Evolutionary conservation across 1,140 invertebrate genomes (phyloP).

Genomic region (Rhyzopertha dominica): DNA sequence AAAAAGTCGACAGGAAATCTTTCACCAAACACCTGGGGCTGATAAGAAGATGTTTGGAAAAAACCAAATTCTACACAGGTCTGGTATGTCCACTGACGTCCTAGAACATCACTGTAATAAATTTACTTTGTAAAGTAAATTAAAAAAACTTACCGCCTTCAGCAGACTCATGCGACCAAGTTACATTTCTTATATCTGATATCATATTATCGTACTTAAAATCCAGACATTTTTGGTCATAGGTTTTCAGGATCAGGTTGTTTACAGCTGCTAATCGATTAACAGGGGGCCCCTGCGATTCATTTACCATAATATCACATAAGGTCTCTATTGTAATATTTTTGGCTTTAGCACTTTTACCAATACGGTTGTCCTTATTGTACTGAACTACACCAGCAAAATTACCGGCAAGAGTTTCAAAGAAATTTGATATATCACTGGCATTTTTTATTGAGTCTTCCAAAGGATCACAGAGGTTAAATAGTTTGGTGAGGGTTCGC

Average conservation of each 20-base stretch:
- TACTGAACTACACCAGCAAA: slow-evolving; percentile 88
- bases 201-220: slow-evolving; percentile 79
- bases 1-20: slow-evolving; percentile 76
- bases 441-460: slow-evolving; percentile 55
- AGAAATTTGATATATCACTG: slow-evolving; percentile 78
- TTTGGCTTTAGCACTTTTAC: slow-evolving; percentile 54
- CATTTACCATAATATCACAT: slow-evolving; percentile 70
- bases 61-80: slow-evolving; percentile 95
- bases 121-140: background rate
- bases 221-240: slow-evolving; percentile 75
- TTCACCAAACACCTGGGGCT: slow-evolving; percentile 70
- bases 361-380: slow-evolving; percentile 85
- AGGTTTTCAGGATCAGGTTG: slow-evolving; percentile 60
- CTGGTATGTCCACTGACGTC: slow-evolving; percentile 89
- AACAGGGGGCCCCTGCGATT: slow-evolving; percentile 55
- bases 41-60: slow-evolving; percentile 79
- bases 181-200: slow-evolving; percentile 60
- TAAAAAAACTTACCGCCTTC: slow-evolving; percentile 54
- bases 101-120: slow-evolving; percentile 42
- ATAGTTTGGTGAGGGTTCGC: slow-evolving; percentile 58
- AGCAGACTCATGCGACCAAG: slow-evolving; percentile 58
- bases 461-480: slow-evolving; percentile 73
- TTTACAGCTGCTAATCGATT: slow-evolving; percentile 71
- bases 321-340: slow-evolving; percentile 75
- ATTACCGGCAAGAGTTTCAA: slow-evolving; percentile 73